Conservation (phyloP, 1,140 invertebrate genomes). For the Drosophila paulistorum region DNA sequence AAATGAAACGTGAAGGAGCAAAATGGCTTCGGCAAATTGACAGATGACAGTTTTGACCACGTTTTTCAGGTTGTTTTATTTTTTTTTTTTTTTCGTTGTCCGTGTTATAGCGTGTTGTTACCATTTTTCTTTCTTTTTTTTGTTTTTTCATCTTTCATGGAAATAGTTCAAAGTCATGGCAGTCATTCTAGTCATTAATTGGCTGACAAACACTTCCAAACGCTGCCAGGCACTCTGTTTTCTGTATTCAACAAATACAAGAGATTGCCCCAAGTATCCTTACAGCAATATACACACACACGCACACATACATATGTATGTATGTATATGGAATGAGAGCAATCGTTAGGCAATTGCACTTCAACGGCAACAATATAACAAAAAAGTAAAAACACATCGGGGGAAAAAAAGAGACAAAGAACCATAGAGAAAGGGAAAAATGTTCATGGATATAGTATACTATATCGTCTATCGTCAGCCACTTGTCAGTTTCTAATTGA, state of each 20-base stretch:
- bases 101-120: not conserved
- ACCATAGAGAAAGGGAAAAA: not conserved
- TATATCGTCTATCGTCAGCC: constrained; percentile 41
- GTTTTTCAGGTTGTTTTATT: not conserved
- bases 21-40: constrained; percentile 5
- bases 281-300: not conserved
- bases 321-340: not conserved
- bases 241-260: constrained; percentile 5
- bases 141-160: not conserved
- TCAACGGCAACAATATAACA: constrained; percentile 20
- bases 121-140: not conserved
- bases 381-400: constrained; percentile 10
- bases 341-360: constrained; percentile 7
- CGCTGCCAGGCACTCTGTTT: not conserved
- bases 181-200: constrained; percentile 5
- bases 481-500: constrained; percentile 61
- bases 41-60: constrained; percentile 8
- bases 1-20: constrained; percentile 3
- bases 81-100: not conserved
- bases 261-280: not conserved
- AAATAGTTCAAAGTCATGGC: not conserved
- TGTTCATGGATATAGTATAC: not conserved
- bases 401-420: constrained; percentile 15
- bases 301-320: not conserved
- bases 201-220: not conserved